Evolutionary conservation across 2,797 vertebrate species (phyloP).

Genomic region (Myripristis murdjan): DNA sequence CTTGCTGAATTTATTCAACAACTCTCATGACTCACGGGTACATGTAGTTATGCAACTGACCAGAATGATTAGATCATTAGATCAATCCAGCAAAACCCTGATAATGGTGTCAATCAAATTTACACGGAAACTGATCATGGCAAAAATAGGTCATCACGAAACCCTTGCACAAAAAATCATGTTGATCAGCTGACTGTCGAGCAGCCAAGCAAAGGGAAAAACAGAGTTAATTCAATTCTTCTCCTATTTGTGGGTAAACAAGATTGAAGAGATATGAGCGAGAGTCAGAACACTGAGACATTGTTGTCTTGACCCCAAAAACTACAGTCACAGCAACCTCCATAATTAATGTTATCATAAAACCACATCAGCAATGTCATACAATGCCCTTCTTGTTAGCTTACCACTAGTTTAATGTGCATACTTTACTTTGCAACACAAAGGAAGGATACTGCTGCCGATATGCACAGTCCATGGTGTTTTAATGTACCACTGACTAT

Average conservation of each 20-base stretch:
- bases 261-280: conserved; percentile 67
- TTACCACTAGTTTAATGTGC: conserved; percentile 47
- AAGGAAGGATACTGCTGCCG: conserved; percentile 20
- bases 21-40: conserved; percentile 12
- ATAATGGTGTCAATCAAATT: conserved; percentile 42
- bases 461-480: conserved; percentile 15
- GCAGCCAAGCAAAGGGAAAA: conserved; percentile 12
- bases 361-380: conserved; percentile 71
- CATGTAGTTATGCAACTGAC: conserved; percentile 21
- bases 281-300: conserved; percentile 74
- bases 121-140: conserved; percentile 30
- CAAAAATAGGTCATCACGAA: conserved; percentile 42
- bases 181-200: conserved; percentile 61
- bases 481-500: conserved; percentile 18
- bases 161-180: conserved; percentile 27
- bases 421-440: conserved; percentile 53
- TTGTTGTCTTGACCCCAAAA: conserved; percentile 72
- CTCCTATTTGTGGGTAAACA: conserved; percentile 79
- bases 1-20: conserved; percentile 32
- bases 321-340: conserved; percentile 70
- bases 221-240: conserved; percentile 38
- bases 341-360: conserved; percentile 64
- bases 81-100: conserved; percentile 25
- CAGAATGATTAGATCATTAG: conserved; percentile 11
- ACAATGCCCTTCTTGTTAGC: conserved; percentile 77